Base-by-base conservation (phyloP, 1,140 invertebrate species). In the Polyergus mexicanus region DNA sequence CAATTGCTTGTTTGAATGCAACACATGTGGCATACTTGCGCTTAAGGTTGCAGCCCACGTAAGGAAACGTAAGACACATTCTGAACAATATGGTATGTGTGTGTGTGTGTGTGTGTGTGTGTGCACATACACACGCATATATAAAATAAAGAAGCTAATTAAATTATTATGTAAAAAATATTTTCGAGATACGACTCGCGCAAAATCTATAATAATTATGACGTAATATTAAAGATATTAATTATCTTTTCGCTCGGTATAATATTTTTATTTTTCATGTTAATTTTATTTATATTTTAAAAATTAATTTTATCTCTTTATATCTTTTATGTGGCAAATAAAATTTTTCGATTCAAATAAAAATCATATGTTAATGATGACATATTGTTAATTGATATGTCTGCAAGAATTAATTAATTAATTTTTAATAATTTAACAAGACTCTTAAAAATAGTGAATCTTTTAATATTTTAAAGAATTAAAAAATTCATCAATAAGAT, bases 1-100 rank as follows among this genome's bases (percentile, higher is more conserved):
- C 28, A 25, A 80, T 58, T 51, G 77, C 65, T 69, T 38, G 69
- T 80, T 80, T 80, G 28, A 68, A 68, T 80, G 76, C 44, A 68
- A 56, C 77, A 56, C 22, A 56, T 69, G 76, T 69, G 76, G 28
- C 76, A 54, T 22, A 69, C 77, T 80, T 69, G 22, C 69, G 44
- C 41, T 80, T 25, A 22, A 69, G 22, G 47, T 80, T 56, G 47
- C 63, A 22, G 19, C 47, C 51, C 63, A 63, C n/a, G n/a, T 38
- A 66, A 51, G n/a, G n/a, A 69, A 69, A 80, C 47, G 22, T 51
- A 51, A n/a, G 6, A 56, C 51, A 69, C 32, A 62, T 77, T 60
- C 60, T 22, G 2, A 60, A n/a, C 19, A 35, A n/a, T 44, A 22
- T 65, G n/a, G n/a, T n/a, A n/a, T n/a, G n/a, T n/a, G n/a, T n/a